These are phyloP conservation scores for Orientallactaga sibirica DNA, from an alignment of 2,797 vertebrate species.

Conservation along the genomic window DNA sequence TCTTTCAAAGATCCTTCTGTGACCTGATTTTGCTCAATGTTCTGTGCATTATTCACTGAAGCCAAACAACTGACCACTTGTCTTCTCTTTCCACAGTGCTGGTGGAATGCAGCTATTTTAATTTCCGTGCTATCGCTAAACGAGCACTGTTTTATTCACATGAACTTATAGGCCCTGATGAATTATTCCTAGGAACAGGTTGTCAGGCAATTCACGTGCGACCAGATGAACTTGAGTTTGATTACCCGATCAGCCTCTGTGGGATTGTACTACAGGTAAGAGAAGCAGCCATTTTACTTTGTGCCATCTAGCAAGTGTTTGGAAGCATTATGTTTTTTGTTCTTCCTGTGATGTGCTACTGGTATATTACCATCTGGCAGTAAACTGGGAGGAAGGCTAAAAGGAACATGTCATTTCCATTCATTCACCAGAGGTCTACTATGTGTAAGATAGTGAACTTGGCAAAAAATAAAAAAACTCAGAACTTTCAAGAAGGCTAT, in stretches of 20 bases:
- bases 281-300: neutral
- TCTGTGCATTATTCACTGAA: neutral
- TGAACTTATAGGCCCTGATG: neutral
- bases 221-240: conserved; percentile 17
- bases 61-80: neutral
- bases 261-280: conserved; percentile 40
- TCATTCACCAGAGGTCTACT: neutral
- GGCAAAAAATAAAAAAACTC: neutral
- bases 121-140: conserved; percentile 13
- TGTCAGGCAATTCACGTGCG: neutral
- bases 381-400: neutral
- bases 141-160: neutral
- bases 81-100: conserved; percentile 23
- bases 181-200: conserved; percentile 47
- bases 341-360: neutral
- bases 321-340: neutral
- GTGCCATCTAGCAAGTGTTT: neutral
- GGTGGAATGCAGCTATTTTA: neutral
- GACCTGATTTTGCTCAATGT: neutral
- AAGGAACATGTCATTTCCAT: neutral
- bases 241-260: neutral
- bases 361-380: neutral
- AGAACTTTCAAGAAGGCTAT: neutral
- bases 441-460: neutral
- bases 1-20: neutral